Percentiles rank a stretch among this genome's conserved stretches.
Conservation (phyloP, 2,888 invertebrate species). For the Brachynemurus nebulosus region DNA sequence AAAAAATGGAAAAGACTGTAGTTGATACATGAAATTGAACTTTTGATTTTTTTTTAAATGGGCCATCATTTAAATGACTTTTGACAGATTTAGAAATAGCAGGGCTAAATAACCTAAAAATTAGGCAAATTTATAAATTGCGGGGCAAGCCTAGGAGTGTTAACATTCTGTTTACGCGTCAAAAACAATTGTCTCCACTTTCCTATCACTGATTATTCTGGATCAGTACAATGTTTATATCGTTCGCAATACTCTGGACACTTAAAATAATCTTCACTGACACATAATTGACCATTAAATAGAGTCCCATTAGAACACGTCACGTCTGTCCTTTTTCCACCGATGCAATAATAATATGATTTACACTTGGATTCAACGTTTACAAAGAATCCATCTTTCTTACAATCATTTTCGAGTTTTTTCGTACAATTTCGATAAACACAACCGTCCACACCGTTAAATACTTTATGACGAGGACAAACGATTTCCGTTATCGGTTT, state of each 20-base stretch:
- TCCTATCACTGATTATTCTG: too few species aligned
- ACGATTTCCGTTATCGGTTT: constrained; percentile 17
- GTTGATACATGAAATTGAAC: too few species aligned
- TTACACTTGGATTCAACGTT: constrained; percentile 37
- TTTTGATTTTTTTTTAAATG: too few species aligned
- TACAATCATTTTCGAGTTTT: constrained; percentile 25
- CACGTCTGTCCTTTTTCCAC: constrained; percentile 36
- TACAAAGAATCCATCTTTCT: constrained; percentile 40
- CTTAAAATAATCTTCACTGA: constrained; percentile 31
- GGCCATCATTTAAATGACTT: too few species aligned
- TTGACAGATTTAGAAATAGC: too few species aligned
- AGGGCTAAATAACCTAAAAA: too few species aligned
- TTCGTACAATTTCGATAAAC: constrained; percentile 22
- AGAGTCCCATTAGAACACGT: constrained; percentile 34
- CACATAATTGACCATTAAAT: constrained; percentile 45
- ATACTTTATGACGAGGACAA: constrained; percentile 21
- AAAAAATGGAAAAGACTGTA: too few species aligned
- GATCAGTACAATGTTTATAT: background rate
- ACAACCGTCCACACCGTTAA: constrained; percentile 25
- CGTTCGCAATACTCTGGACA: constrained; percentile 33
- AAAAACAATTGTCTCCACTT: too few species aligned
- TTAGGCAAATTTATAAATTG: too few species aligned
- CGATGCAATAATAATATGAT: constrained; percentile 42
- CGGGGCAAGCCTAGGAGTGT: too few species aligned
- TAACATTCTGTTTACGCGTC: too few species aligned